These are phyloP conservation scores for Hemaris fuciformis DNA, from an alignment of 2,888 invertebrate genomes.

Conservation along the genomic window DNA sequence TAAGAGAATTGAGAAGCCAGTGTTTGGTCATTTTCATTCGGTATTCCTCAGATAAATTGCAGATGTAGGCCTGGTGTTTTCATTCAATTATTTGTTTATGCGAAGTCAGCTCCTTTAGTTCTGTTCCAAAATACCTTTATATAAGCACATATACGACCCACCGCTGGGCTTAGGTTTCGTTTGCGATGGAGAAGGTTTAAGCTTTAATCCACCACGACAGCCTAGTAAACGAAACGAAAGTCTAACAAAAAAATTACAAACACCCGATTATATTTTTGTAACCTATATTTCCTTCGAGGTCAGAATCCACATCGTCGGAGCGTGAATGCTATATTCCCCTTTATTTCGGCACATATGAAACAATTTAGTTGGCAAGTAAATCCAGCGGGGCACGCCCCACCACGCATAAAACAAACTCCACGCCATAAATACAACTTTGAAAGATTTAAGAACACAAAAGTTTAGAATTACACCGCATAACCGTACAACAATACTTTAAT, in stretches of 20 bases:
- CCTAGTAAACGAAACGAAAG: background rate
- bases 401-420: too few species aligned
- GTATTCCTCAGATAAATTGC: too few species aligned
- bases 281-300: background rate
- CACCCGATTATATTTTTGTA: background rate
- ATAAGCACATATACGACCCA: too few species aligned
- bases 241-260: background rate
- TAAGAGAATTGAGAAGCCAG: too few species aligned
- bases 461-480: background rate
- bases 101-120: too few species aligned
- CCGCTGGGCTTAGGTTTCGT: too few species aligned
- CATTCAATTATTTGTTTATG: too few species aligned
- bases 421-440: background rate
- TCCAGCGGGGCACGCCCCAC: background rate
- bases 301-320: background rate
- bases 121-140: too few species aligned
- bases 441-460: slow-evolving; percentile 2
- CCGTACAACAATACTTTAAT: slow-evolving; percentile 16
- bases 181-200: too few species aligned
- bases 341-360: background rate
- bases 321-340: background rate
- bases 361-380: background rate
- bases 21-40: too few species aligned
- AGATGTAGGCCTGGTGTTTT: too few species aligned
- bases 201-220: too few species aligned